phyloP scores from a whole-genome alignment of 2,888 invertebrate species.

The Germaria angustata region DNA sequence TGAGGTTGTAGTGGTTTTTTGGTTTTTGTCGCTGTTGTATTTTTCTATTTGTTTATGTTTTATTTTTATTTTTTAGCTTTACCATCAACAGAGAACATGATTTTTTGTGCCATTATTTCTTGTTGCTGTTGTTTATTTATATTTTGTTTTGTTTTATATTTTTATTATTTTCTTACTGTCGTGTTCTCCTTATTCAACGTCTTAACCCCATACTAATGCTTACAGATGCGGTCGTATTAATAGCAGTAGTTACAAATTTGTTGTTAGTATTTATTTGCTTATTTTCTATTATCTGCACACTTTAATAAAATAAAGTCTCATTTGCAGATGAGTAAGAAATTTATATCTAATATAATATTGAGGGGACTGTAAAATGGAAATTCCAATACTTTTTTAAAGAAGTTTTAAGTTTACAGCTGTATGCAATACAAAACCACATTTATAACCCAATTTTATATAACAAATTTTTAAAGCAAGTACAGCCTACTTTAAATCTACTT shows the following conservation, averaged over 20 bases:
- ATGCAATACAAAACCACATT: no score
- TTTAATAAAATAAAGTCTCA: no score
- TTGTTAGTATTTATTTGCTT: no score
- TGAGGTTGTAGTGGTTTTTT: not conserved
- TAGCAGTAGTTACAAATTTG: constrained; percentile 4
- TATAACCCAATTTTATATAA: no score
- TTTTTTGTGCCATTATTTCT: constrained; percentile 48
- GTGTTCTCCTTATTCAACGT: constrained; percentile 25
- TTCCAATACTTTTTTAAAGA: no score
- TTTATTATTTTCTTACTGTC: constrained; percentile 32
- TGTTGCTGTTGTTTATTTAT: constrained; percentile 15
- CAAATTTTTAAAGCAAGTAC: no score
- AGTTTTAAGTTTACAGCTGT: no score
- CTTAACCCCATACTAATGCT: not conserved
- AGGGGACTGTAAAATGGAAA: no score
- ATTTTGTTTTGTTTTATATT: constrained; percentile 24
- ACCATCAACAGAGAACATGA: constrained; percentile 54
- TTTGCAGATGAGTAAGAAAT: no score
- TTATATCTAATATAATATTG: no score
- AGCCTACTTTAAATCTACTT: no score
- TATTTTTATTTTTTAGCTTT: constrained; percentile 50
- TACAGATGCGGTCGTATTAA: not conserved
- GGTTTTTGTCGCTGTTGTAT: constrained; percentile 6
- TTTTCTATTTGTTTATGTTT: constrained; percentile 39
- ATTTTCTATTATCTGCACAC: no score